A percentile compares a stretch with the other conserved stretches of the same genome.
These are phyloP conservation scores for Mactromeris polynyma DNA, from an alignment of 2,888 invertebrate genomes.

Conservation along the genomic window DNA sequence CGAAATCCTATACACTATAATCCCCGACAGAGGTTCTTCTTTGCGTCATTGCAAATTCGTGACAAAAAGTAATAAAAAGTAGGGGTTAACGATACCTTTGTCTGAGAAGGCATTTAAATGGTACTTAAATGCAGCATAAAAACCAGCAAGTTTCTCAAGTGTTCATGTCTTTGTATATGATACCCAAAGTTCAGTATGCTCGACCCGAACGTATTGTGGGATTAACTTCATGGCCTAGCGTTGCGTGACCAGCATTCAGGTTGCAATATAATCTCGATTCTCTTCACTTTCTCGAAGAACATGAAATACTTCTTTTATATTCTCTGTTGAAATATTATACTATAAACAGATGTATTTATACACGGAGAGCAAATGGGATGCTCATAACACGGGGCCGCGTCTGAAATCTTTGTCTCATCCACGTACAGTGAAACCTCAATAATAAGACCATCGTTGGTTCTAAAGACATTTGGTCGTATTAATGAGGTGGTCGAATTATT, in stretches of 20 bases:
- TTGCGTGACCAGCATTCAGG: conserved; percentile 31
- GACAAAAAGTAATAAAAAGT: conserved; percentile 34
- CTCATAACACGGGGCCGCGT: neutral
- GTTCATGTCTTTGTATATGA: conserved; percentile 45
- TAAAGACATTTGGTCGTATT: too few relatives aligned
- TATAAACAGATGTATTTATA: conserved; percentile 12
- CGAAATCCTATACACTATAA: neutral
- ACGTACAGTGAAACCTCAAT: too few relatives aligned
- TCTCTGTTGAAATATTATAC: neutral
- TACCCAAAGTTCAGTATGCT: conserved; percentile 44
- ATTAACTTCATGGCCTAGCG: conserved; percentile 25
- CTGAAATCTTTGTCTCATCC: neutral
- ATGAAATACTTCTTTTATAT: neutral
- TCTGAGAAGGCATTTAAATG: conserved; percentile 33
- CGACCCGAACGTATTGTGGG: conserved; percentile 40
- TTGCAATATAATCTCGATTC: neutral
- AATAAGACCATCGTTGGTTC: too few relatives aligned
- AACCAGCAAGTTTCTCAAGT: conserved; percentile 19
- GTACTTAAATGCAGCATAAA: conserved; percentile 34
- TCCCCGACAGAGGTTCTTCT: neutral
- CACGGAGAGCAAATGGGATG: neutral
- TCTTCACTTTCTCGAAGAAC: conserved; percentile 1
- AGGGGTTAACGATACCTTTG: conserved; percentile 51
- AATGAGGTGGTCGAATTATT: too few relatives aligned
- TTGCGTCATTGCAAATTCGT: conserved; percentile 30